These are phyloP conservation scores for Hiodon alosoides DNA, from an alignment of 2,113 vertebrate species.

Conservation along the genomic window DNA sequence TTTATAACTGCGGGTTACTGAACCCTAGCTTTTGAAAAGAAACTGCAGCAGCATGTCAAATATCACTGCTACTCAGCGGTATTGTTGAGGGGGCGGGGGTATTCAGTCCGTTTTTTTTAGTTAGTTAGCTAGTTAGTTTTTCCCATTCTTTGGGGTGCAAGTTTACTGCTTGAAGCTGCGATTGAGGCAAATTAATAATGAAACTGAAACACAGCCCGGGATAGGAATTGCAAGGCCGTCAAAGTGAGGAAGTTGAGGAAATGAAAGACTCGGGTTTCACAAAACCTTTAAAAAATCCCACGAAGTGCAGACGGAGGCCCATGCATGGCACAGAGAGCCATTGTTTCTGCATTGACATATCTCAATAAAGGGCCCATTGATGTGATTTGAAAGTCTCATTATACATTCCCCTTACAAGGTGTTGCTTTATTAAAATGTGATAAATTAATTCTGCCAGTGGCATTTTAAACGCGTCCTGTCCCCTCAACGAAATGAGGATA, in stretches of 20 bases:
- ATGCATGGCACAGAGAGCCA: slow-evolving; percentile 38
- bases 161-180: neutral
- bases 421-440: slow-evolving; percentile 74
- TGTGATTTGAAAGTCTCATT: slow-evolving; percentile 76
- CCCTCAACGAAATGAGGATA: slow-evolving; percentile 54
- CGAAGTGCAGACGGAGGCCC: slow-evolving; percentile 22
- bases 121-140: neutral
- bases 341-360: slow-evolving; percentile 52
- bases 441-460: slow-evolving; percentile 68
- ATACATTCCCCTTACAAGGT: slow-evolving; percentile 61
- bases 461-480: slow-evolving; percentile 49
- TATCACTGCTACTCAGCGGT: neutral
- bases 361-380: slow-evolving; percentile 65
- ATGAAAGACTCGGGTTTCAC: slow-evolving; percentile 34
- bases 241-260: slow-evolving; percentile 37
- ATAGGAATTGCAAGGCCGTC: slow-evolving; percentile 39
- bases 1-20: neutral
- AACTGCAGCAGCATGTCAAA: neutral
- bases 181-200: slow-evolving; percentile 54
- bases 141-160: neutral
- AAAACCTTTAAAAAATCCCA: slow-evolving; percentile 29
- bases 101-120: too few relatives aligned
- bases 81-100: neutral
- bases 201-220: slow-evolving; percentile 55
- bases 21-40: neutral